A percentile compares a stretch with the other conserved stretches of the same genome.
Evolutionary conservation across 2,888 invertebrate species (phyloP).

Genomic region (Epinotia brunnichana): DNA sequence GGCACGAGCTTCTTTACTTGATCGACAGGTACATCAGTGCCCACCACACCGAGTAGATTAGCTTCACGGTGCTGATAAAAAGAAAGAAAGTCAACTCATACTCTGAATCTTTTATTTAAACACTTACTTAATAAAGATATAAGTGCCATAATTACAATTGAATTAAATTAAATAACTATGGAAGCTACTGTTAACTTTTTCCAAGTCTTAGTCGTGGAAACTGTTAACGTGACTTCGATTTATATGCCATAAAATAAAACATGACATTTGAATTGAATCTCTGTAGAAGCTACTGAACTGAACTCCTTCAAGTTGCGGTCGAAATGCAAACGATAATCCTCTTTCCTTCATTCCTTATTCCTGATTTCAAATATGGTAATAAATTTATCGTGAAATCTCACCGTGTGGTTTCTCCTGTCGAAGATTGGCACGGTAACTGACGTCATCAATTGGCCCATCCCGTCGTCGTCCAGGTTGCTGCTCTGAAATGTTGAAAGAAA

Average conservation of each 20-base stretch:
- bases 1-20: constrained; percentile 98
- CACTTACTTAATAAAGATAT: too few species aligned
- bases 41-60: constrained; percentile 97
- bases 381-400: constrained; percentile 57
- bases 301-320: too few species aligned
- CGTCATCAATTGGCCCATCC: constrained; percentile 93
- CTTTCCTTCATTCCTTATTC: background rate
- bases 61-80: constrained; percentile 91
- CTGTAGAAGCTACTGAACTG: too few species aligned
- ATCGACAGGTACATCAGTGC: constrained; percentile 97
- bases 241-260: too few species aligned
- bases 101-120: too few species aligned
- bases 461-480: constrained; percentile 86
- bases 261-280: too few species aligned
- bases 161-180: background rate
- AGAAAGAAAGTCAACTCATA: background rate
- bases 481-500: constrained; percentile 76
- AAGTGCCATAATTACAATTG: too few species aligned
- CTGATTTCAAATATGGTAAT: background rate
- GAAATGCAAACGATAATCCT: background rate
- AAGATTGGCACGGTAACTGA: constrained; percentile 97
- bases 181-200: background rate
- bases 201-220: background rate
- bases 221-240: too few species aligned
- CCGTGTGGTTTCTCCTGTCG: constrained; percentile 95